These are phyloP conservation scores for Drosophila nigrodunni DNA, from an alignment of 1,140 invertebrate species.

Conservation along the genomic window DNA sequence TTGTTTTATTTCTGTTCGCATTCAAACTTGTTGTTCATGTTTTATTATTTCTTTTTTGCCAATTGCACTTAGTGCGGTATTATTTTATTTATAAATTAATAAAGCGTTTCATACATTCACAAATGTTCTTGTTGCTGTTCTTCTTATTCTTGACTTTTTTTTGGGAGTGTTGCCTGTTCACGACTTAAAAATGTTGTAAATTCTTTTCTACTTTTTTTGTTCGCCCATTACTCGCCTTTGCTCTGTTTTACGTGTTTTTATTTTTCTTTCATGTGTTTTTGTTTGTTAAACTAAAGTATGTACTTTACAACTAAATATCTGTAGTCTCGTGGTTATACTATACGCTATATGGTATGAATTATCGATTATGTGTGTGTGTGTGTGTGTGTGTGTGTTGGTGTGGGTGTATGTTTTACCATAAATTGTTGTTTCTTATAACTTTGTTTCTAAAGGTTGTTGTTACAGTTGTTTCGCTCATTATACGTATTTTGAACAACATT, in stretches of 20 bases:
- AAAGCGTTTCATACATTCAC: slow-evolving; percentile 75
- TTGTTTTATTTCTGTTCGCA: slow-evolving; percentile 29
- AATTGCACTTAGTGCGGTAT: slow-evolving; percentile 69
- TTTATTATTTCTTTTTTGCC: slow-evolving; percentile 58
- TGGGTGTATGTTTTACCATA: slow-evolving; percentile 45
- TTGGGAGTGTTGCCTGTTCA: slow-evolving; percentile 3
- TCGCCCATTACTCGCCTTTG: slow-evolving; percentile 26
- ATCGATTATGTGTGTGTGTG: slow-evolving; percentile 60
- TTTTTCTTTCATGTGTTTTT: slow-evolving; percentile 36
- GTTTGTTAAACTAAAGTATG: slow-evolving; percentile 70
- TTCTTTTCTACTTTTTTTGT: slow-evolving; percentile 21
- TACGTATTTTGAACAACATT: not conserved
- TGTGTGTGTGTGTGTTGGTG: not conserved
- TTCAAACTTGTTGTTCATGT: slow-evolving; percentile 26
- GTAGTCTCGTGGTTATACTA: slow-evolving; percentile 80
- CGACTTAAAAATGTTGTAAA: slow-evolving; percentile 7
- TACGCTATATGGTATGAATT: slow-evolving; percentile 82
- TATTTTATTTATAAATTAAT: slow-evolving; percentile 77
- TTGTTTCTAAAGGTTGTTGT: slow-evolving; percentile 19
- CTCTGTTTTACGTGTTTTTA: slow-evolving; percentile 24
- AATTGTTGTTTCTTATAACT: slow-evolving; percentile 40
- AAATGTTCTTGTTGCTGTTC: slow-evolving; percentile 42
- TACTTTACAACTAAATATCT: slow-evolving; percentile 83
- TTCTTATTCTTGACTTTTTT: slow-evolving; percentile 33
- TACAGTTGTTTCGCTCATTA: slow-evolving; percentile 12